Evolutionary conservation across 2,113 vertebrate species (phyloP).

Genomic region (Mionectes macconnelli): DNA sequence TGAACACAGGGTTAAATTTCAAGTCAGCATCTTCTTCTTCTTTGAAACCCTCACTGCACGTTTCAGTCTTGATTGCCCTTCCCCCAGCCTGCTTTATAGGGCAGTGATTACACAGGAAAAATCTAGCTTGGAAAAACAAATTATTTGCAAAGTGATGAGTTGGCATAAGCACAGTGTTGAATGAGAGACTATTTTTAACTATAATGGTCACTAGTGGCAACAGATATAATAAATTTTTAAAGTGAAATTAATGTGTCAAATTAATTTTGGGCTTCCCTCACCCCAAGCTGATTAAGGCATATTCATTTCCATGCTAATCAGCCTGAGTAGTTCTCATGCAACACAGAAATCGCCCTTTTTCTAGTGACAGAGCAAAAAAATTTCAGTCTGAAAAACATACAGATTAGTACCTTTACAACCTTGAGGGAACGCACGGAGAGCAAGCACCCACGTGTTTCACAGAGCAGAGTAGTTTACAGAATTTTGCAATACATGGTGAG

Average conservation of each 20-base stretch:
- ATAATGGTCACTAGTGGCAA: conserved; percentile 1
- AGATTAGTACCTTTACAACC: background rate
- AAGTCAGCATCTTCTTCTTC: conserved; percentile 16
- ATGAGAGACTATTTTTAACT: background rate
- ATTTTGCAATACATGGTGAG: background rate
- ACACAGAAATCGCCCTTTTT: background rate
- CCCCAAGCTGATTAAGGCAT: conserved; percentile 56
- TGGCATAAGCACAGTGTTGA: background rate
- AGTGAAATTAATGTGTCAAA: conserved; percentile 44
- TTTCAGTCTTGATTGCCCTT: background rate
- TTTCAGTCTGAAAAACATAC: background rate
- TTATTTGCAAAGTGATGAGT: conserved; percentile 8
- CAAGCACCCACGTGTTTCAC: rapidly evolving
- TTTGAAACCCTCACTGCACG: background rate
- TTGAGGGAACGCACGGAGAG: background rate
- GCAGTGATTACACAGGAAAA: conserved; percentile 21
- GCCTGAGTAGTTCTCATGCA: background rate
- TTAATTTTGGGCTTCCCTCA: conserved; percentile 55
- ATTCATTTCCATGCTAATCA: conserved; percentile 64
- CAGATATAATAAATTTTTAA: background rate
- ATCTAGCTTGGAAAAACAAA: background rate
- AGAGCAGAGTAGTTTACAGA: background rate
- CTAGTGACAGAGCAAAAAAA: background rate
- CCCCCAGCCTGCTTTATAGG: background rate
- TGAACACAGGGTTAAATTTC: conserved; percentile 34